phyloP scores from a whole-genome alignment of 2,113 vertebrate species.

The Halichoeres trimaculatus region DNA sequence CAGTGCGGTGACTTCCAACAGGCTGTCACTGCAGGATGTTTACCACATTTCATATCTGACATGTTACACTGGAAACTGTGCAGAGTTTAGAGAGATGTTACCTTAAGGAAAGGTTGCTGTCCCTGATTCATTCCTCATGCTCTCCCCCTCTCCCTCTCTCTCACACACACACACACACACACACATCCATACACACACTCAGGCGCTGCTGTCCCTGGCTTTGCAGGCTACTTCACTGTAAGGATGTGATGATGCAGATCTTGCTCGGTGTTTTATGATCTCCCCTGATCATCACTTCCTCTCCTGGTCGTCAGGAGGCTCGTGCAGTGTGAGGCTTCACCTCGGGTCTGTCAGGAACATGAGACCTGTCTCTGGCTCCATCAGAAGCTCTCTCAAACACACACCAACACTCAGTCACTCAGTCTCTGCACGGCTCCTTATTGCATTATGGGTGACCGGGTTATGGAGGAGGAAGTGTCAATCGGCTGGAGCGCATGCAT shows the following conservation, averaged over 20 bases:
- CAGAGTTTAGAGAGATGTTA: slow-evolving; percentile 56
- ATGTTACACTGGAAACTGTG: background rate
- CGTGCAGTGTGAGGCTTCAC: slow-evolving; percentile 4
- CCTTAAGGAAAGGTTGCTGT: slow-evolving; percentile 41
- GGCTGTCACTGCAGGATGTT: slow-evolving; percentile 25
- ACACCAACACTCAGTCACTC: slow-evolving; percentile 2
- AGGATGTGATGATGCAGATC: slow-evolving; percentile 55
- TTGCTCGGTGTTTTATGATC: slow-evolving; percentile 26
- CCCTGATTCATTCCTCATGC: slow-evolving; percentile 35
- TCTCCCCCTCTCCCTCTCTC: slow-evolving; percentile 14
- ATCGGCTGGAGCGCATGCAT: slow-evolving; percentile 33
- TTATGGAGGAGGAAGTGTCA: slow-evolving; percentile 58
- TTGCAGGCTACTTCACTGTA: slow-evolving; percentile 22
- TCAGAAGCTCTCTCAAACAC: slow-evolving; percentile 13
- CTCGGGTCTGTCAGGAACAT: background rate
- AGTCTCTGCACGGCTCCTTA: slow-evolving; percentile 27
- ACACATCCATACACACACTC: too few relatives aligned
- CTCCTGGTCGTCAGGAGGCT: background rate
- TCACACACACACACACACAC: slow-evolving; percentile 38
- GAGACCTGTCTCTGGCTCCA: background rate
- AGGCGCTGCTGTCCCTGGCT: background rate
- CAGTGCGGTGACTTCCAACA: slow-evolving; percentile 36
- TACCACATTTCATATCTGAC: slow-evolving; percentile 31
- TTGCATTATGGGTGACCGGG: slow-evolving; percentile 68
- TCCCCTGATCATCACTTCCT: background rate